phyloP scores from a whole-genome alignment of 2,888 invertebrate genomes.

The Caenorhabditis sinica region DNA sequence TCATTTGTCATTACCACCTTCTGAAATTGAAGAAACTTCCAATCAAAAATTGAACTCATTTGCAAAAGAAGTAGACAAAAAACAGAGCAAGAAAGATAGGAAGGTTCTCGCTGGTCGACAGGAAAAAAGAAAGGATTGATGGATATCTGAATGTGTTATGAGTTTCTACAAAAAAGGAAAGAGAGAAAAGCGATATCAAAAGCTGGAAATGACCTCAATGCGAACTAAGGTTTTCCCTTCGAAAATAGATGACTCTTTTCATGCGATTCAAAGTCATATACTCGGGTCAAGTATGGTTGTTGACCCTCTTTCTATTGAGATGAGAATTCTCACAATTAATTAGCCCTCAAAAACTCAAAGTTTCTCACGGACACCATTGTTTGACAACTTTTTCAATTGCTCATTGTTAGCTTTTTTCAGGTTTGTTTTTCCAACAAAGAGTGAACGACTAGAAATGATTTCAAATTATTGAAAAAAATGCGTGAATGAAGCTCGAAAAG shows the following conservation, averaged over 20 bases:
- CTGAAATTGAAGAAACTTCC: conserved; percentile 16
- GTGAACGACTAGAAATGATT: too few species aligned
- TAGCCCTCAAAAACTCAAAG: too few species aligned
- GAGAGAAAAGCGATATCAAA: background rate
- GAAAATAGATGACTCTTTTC: background rate
- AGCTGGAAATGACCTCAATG: conserved; percentile 38
- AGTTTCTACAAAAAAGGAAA: conserved; percentile 30
- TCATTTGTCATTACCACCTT: conserved; percentile 34
- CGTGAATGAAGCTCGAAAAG: too few species aligned
- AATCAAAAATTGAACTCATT: background rate
- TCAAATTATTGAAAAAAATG: too few species aligned
- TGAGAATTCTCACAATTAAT: too few species aligned
- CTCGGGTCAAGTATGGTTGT: too few species aligned
- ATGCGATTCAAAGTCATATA: too few species aligned
- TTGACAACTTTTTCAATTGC: too few species aligned
- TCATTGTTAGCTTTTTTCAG: too few species aligned
- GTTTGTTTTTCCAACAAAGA: too few species aligned
- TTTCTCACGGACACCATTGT: too few species aligned
- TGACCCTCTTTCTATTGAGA: too few species aligned
- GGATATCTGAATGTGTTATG: conserved; percentile 57
- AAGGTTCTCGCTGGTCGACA: conserved; percentile 41
- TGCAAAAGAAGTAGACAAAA: conserved; percentile 9
- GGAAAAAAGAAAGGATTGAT: conserved; percentile 38
- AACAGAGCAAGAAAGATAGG: background rate
- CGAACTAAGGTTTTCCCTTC: background rate